phyloP scores from a whole-genome alignment of 2,797 vertebrate species.

The Nyctalus aviator region DNA sequence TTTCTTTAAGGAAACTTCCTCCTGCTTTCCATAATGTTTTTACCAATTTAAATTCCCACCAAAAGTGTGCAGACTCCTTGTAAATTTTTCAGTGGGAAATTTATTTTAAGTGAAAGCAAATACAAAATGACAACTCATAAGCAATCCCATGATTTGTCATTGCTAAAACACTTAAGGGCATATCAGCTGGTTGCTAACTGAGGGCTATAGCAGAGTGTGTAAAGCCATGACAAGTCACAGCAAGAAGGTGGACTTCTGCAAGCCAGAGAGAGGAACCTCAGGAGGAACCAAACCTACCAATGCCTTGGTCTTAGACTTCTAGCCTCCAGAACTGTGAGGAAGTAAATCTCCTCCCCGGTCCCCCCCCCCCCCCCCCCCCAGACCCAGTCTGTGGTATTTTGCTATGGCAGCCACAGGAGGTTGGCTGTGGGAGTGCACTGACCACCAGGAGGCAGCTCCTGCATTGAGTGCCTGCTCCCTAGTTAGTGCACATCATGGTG shows the following conservation, averaged over 20 bases:
- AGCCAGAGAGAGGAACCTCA: not conserved
- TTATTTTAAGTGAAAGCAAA: slow-evolving; percentile 48
- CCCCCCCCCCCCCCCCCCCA: too few species aligned
- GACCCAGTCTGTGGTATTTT: not conserved
- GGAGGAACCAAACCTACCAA: not conserved
- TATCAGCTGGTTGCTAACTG: not conserved
- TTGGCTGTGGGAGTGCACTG: too few species aligned
- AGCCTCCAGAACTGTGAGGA: not conserved
- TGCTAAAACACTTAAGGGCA: not conserved
- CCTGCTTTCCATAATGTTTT: not conserved
- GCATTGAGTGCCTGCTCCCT: too few species aligned
- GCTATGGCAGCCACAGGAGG: not conserved
- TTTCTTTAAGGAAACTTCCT: not conserved
- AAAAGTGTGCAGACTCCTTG: not conserved
- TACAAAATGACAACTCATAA: not conserved
- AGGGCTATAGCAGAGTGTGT: not conserved
- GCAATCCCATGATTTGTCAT: not conserved
- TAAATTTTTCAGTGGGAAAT: not conserved
- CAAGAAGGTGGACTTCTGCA: not conserved
- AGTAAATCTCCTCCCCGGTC: not conserved
- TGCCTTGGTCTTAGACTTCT: not conserved
- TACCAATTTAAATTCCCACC: not conserved
- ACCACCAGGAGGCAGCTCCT: too few species aligned
- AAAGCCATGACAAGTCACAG: not conserved
- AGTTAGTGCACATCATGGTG: too few species aligned